Evolutionary conservation across 2,113 vertebrate genomes (phyloP).

Genomic region (Pangasianodon hypophthalmus): DNA sequence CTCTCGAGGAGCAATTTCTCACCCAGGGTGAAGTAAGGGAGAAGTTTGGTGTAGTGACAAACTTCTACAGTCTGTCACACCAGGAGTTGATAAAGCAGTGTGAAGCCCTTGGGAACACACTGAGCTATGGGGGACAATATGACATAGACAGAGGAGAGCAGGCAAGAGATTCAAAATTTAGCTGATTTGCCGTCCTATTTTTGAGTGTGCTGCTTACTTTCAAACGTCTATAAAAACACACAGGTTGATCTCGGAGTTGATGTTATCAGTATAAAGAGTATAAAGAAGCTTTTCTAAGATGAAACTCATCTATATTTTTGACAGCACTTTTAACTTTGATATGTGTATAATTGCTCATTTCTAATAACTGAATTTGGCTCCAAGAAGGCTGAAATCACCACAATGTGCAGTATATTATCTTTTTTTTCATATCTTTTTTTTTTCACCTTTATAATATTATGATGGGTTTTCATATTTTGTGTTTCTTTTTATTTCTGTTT

Average conservation of each 20-base stretch:
- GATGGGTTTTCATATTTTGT: not conserved
- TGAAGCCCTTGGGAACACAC: conserved; percentile 19
- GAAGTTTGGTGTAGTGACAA: conserved; percentile 26
- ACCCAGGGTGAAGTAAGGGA: conserved; percentile 3
- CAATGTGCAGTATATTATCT: not conserved
- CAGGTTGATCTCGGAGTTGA: not conserved
- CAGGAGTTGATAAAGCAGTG: conserved; percentile 19
- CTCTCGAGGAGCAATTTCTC: conserved; percentile 4
- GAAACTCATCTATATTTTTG: not conserved
- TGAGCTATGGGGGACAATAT: conserved; percentile 10
- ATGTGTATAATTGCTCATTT: not conserved
- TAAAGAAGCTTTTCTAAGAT: not conserved
- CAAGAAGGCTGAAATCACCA: not conserved
- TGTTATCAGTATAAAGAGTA: not conserved
- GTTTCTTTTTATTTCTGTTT: not conserved
- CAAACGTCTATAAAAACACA: not conserved
- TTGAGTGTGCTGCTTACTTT: not conserved
- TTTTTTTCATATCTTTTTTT: not conserved
- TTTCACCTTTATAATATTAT: not conserved
- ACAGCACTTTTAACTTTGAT: not conserved
- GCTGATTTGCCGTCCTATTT: not conserved
- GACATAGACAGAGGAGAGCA: conserved; percentile 13
- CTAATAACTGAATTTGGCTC: not conserved
- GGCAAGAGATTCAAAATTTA: not conserved
- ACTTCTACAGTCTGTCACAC: conserved; percentile 21